Evolutionary conservation across 1,140 invertebrate genomes (phyloP).

Genomic region (Neodiprion fabricii): DNA sequence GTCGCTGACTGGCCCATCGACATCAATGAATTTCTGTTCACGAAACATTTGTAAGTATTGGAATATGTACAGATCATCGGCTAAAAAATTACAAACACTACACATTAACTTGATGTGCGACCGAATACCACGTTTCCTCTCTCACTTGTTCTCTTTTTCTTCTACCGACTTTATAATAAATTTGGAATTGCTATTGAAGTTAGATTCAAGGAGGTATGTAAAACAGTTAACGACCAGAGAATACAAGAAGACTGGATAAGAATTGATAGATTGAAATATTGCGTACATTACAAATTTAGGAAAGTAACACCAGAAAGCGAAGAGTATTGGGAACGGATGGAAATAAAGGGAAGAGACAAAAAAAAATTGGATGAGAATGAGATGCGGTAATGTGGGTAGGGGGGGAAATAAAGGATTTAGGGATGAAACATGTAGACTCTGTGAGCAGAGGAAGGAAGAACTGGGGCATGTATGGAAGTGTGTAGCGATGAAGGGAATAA

Average conservation of each 20-base stretch:
- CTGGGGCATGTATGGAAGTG: background rate
- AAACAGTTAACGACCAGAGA: background rate
- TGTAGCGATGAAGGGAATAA: background rate
- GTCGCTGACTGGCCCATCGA: too few species aligned
- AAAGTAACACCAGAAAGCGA: slow-evolving; percentile 4
- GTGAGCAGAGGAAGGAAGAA: background rate
- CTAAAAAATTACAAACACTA: too few species aligned
- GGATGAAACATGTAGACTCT: background rate
- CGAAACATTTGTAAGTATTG: too few species aligned
- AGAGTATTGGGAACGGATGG: slow-evolving; percentile 10
- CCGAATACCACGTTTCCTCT: too few species aligned
- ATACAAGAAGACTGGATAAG: slow-evolving; percentile 16
- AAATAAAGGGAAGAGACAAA: slow-evolving; percentile 8
- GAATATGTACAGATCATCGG: too few species aligned
- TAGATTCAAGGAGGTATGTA: too few species aligned
- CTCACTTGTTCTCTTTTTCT: too few species aligned
- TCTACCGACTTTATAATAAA: too few species aligned
- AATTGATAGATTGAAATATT: slow-evolving; percentile 13
- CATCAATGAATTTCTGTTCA: too few species aligned
- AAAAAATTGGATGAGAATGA: slow-evolving; percentile 24
- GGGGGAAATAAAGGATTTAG: slow-evolving; percentile 15
- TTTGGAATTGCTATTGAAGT: too few species aligned
- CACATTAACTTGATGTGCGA: too few species aligned
- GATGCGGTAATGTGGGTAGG: slow-evolving; percentile 27
- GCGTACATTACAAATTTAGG: slow-evolving; percentile 11